Evolutionary conservation across 2,113 vertebrate genomes (phyloP).

Genomic region (Rhinolophus sinicus): DNA sequence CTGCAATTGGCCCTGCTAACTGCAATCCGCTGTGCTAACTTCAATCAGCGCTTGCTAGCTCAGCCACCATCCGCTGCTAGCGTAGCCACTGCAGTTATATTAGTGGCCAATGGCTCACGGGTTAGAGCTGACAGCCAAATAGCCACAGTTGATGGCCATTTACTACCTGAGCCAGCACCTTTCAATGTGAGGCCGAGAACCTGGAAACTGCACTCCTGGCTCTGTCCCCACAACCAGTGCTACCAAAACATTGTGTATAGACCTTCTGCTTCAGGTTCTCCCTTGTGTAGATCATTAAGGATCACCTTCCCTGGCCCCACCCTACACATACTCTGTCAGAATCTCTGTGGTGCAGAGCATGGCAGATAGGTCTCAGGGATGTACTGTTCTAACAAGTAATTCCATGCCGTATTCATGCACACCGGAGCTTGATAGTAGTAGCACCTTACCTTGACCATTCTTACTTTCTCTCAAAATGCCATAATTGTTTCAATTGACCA

Average conservation of each 20-base stretch:
- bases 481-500: neutral
- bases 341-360: accelerated
- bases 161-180: too few species aligned
- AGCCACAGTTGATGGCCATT: too few species aligned
- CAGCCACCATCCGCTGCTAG: too few species aligned
- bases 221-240: neutral
- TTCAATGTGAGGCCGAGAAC: too few species aligned
- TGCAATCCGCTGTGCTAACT: too few species aligned
- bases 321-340: neutral
- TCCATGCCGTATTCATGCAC: neutral
- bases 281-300: neutral
- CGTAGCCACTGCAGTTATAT: too few species aligned
- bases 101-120: too few species aligned
- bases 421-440: neutral
- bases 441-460: neutral
- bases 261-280: neutral
- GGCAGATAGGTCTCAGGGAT: accelerated
- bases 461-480: neutral
- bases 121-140: too few species aligned
- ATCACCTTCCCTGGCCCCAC: too few species aligned
- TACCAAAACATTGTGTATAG: neutral
- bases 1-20: too few species aligned
- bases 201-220: too few species aligned
- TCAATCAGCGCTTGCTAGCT: too few species aligned
- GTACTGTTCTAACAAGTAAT: neutral